Base-by-base conservation (phyloP, 1,140 invertebrate genomes). In the Harlomillsia oculata region DNA sequence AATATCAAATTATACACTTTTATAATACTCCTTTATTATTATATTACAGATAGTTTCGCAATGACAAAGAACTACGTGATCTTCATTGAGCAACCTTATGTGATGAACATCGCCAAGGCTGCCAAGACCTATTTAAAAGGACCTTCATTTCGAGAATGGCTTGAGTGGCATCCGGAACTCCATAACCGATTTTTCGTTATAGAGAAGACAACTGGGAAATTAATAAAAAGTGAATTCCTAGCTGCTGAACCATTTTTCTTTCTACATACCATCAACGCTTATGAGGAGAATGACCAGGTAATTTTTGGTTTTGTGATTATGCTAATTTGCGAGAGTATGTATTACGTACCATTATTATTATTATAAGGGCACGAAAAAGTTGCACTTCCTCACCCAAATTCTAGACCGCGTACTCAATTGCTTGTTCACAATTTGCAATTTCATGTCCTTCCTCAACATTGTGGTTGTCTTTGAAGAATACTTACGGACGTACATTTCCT, bases 251-350 rank as follows among this genome's bases (percentile, higher is more conserved):
- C 75, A 1, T 74, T 77, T 58, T 78, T 79, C 63, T 68, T 71
- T 30, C 77, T 78, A 64, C 77, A 79, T 66, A 70, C 72, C 40
- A 70, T 75, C 26, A 80, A 80, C 62, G 68, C 74, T 8, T 80
- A 74, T 63, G 78, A 80, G 67, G 71, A 75, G 14, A 68, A 76
- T 52, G 73, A 69, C 36, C 69, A 74, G 52, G 67, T 69, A 51
- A 44, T 2, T 30, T 6, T 30, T 0, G 11, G 5, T 43, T 37
- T 43, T 32, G n/a, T n/a, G n/a, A n/a, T n/a, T n/a, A n/a, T n/a
- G n/a, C n/a, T n/a, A n/a, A n/a, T n/a, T n/a, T n/a, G n/a, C n/a
- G n/a, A n/a, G n/a, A n/a, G n/a, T n/a, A n/a, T n/a, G n/a, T n/a
- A n/a, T 45, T 16, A 40, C 20, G 11, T 41, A 8, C 20, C 11